These are phyloP conservation scores for Oscheius sp. DNA, from an alignment of 2,888 invertebrate genomes.

Conservation along the genomic window DNA sequence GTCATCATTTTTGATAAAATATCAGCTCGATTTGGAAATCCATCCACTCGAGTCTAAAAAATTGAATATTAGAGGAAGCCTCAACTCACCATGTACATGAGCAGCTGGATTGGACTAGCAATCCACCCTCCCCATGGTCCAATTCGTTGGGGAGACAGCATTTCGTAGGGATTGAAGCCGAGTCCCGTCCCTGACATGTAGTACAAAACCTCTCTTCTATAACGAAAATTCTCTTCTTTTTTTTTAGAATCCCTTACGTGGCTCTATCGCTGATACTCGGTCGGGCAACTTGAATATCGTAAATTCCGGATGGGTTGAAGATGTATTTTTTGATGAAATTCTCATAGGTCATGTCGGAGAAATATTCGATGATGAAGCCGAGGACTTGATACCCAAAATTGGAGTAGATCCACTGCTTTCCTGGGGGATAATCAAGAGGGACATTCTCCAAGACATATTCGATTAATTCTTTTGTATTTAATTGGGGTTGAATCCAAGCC, in stretches of 20 bases:
- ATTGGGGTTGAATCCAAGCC: slow-evolving; percentile 68
- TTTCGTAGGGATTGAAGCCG: slow-evolving; percentile 69
- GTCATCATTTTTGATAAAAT: slow-evolving; percentile 55
- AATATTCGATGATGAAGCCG: slow-evolving; percentile 63
- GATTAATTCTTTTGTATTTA: slow-evolving; percentile 56
- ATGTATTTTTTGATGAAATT: slow-evolving; percentile 66
- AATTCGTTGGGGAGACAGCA: slow-evolving; percentile 66
- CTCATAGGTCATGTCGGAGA: slow-evolving; percentile 62
- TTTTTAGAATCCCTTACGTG: slow-evolving; percentile 40
- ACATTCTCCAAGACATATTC: slow-evolving; percentile 53
- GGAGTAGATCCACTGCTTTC: slow-evolving; percentile 67
- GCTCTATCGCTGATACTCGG: slow-evolving; percentile 63
- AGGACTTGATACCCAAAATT: slow-evolving; percentile 69
- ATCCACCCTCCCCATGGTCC: slow-evolving; percentile 70
- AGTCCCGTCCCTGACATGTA: slow-evolving; percentile 67
- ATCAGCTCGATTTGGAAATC: slow-evolving; percentile 54
- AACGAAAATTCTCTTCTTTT: slow-evolving; percentile 5
- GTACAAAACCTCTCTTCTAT: slow-evolving; percentile 66
- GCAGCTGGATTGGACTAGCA: slow-evolving; percentile 67
- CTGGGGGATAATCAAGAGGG: slow-evolving; percentile 56
- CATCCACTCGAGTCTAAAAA: slow-evolving; percentile 60
- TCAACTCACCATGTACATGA: slow-evolving; percentile 58
- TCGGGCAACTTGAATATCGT: slow-evolving; percentile 66
- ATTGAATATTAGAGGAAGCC: background rate
- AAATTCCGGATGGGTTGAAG: slow-evolving; percentile 63